Evolutionary conservation across 2,113 vertebrate species (phyloP), one percentile per base, ranked within the genome.

Genomic region (Lasiurus borealis): DNA sequence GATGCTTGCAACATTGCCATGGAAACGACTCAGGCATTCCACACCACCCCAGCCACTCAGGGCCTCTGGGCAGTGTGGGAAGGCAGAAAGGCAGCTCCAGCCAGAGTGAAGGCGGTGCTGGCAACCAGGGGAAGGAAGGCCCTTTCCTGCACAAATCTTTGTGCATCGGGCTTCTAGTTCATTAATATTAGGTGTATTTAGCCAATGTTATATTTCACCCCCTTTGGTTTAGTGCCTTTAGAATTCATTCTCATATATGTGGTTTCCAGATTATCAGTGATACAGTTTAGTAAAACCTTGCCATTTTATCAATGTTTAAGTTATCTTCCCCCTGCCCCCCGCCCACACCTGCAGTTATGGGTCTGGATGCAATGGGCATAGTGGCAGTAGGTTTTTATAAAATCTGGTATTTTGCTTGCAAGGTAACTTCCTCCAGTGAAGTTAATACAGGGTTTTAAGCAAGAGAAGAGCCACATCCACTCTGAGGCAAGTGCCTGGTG

Each of bases 301-400:
- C 18, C 31, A 48, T 57, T 96, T 90, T 69, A 48, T 36, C 10
- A 84, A 25, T 76, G 14, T 76, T 89, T 88, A 91, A 88, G 29
- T 2, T 71, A 44, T 81, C 25, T 83, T 62, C 25, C 80, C 15
- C 27, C 15, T 5, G 5, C 3, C 40, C 40, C 5, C 40, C 5
- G 40, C 40, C n/a, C n/a, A n/a, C n/a, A n/a, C n/a, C 15, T 85
- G 18, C 14, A 50, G 18, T 40, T 87, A 40, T 44, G 29, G 54
- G 14, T 59, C 64, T 88, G 77, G n/a, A 91, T 54, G 50, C 29
- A 81, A 1, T 34, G 7, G 48, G 66, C 25, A 73, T 80, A 1
- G 5, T 73, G 31, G 52, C 3, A 23, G 5, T 88, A 59, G 25
- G n/a, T 88, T 94, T 77, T 93, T 40, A 85, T 85, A 59, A 90